phyloP scores from a whole-genome alignment of 2,113 vertebrate species.

The Gnathonemus longibarbis region DNA sequence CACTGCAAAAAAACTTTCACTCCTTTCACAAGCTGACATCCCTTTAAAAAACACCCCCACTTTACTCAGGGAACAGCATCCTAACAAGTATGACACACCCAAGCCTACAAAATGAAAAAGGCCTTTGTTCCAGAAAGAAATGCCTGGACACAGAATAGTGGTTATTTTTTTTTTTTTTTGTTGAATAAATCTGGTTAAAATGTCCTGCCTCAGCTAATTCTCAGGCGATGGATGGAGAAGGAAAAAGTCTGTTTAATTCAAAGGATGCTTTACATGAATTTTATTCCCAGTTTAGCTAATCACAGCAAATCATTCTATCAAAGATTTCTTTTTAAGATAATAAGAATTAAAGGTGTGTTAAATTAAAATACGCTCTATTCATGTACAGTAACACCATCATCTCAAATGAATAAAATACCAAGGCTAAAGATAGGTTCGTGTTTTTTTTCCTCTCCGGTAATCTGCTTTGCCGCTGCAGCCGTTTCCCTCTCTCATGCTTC shows the following conservation, averaged over 20 bases:
- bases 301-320: constrained; percentile 59
- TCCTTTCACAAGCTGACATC: not conserved
- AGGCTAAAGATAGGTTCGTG: constrained; percentile 50
- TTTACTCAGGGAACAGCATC: constrained; percentile 37
- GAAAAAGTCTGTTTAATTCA: constrained; percentile 49
- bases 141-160: constrained; percentile 49
- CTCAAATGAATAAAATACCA: constrained; percentile 48
- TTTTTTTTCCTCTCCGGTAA: constrained; percentile 26
- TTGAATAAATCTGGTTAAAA: constrained; percentile 14
- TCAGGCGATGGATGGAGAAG: constrained; percentile 13
- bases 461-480: not conserved
- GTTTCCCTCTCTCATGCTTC: constrained; percentile 23
- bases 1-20: not conserved
- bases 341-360: constrained; percentile 60
- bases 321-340: constrained; percentile 60
- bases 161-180: constrained; percentile 27
- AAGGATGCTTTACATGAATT: constrained; percentile 52
- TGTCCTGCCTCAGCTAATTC: constrained; percentile 26
- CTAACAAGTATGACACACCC: not conserved
- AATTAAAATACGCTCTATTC: constrained; percentile 54
- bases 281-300: constrained; percentile 52
- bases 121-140: constrained; percentile 45
- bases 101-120: constrained; percentile 47
- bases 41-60: not conserved
- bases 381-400: constrained; percentile 50